Evolutionary conservation across 37 sponge, comb jelly and placozoan genomes (phyloP).

Genomic region (Eunapius fragilis): DNA sequence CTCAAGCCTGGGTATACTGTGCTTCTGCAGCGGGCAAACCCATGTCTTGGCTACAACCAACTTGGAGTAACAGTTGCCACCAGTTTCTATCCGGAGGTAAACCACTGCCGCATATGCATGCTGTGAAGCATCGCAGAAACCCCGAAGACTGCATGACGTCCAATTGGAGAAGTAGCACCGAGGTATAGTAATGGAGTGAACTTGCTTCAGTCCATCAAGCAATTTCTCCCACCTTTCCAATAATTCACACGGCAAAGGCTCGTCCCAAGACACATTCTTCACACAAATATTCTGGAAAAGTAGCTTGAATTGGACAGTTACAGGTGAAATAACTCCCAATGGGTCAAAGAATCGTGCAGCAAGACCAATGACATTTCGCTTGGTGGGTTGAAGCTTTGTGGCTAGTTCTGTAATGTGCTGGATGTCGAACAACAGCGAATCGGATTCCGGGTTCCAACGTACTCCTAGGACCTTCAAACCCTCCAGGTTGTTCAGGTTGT

Average conservation of each 20-base stretch:
- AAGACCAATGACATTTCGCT: too few relatives aligned
- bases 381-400: too few relatives aligned
- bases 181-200: not conserved
- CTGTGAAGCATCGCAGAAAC: not conserved
- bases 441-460: too few relatives aligned
- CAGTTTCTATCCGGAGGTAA: constrained; percentile 6
- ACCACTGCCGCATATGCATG: constrained; percentile 23
- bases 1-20: constrained; percentile 21
- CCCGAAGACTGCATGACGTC: not conserved
- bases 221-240: not conserved
- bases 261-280: constrained; percentile 1
- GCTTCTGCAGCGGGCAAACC: constrained; percentile 24
- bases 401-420: too few relatives aligned
- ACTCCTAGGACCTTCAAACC: too few relatives aligned
- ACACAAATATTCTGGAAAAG: constrained; percentile 13
- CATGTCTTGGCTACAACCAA: constrained; percentile 27
- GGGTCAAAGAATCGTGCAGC: constrained; percentile 10
- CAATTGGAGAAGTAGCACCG: not conserved
- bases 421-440: too few relatives aligned
- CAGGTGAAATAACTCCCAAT: constrained; percentile 16
- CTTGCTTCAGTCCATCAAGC: not conserved
- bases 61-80: not conserved
- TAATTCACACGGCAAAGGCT: not conserved
- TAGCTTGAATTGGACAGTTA: constrained; percentile 11
- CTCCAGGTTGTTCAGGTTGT: too few relatives aligned